Evolutionary conservation across 2,113 vertebrate genomes (phyloP).

Genomic region (Neomonachus schauinslandi): DNA sequence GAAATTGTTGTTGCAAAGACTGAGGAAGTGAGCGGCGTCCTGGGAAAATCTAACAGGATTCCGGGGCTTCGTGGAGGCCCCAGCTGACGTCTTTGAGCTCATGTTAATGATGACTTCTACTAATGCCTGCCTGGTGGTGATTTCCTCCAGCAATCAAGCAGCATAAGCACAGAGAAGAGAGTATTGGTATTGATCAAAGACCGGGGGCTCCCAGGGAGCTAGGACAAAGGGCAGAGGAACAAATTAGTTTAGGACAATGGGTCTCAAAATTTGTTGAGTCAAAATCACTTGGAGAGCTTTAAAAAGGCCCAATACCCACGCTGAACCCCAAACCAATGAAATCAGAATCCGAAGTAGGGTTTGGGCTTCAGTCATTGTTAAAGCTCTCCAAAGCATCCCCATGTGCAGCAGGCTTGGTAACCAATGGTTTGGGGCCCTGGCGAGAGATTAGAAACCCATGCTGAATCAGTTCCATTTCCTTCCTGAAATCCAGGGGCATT

Average conservation of each 20-base stretch:
- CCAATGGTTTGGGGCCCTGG: not conserved
- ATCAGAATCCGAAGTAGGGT: not conserved
- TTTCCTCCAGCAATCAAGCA: not conserved
- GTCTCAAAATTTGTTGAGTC: not conserved
- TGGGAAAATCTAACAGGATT: not conserved
- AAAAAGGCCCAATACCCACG: not conserved
- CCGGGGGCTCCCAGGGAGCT: not conserved
- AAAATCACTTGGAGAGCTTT: not conserved
- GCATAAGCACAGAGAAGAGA: not conserved
- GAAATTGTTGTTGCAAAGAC: not conserved
- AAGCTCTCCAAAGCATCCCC: not conserved
- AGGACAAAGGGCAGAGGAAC: not conserved
- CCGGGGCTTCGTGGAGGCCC: not conserved
- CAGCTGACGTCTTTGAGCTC: not conserved
- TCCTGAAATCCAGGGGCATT: not conserved
- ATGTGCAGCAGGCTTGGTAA: not conserved
- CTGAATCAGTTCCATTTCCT: not conserved
- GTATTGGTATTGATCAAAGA: not conserved
- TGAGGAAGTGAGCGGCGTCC: not conserved
- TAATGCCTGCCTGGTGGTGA: not conserved
- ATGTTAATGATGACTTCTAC: not conserved
- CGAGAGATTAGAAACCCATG: not conserved
- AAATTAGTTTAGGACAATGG: not conserved
- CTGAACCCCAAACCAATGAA: not conserved
- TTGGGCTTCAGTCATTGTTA: not conserved